A percentile compares a stretch with the other conserved stretches of the same genome.
phyloP scores from a whole-genome alignment of 2,797 vertebrate species.

The Falco naumanni region DNA sequence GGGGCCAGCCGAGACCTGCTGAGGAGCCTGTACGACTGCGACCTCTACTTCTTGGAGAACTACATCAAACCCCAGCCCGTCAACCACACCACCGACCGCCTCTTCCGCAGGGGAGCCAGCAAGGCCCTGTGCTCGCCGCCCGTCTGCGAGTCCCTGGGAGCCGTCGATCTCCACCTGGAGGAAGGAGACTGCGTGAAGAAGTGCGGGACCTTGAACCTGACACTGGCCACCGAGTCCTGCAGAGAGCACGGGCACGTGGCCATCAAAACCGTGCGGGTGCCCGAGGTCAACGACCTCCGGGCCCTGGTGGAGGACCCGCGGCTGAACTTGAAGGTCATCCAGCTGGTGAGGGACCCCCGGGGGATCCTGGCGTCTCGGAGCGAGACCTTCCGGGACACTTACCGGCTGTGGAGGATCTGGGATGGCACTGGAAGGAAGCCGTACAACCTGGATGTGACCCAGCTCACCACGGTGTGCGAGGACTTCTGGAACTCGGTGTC shows the following conservation, averaged over 20 bases:
- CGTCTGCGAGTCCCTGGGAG: constrained; percentile 83
- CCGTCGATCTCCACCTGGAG: constrained; percentile 82
- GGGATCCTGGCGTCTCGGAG: constrained; percentile 93
- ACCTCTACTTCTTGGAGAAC: constrained; percentile 93
- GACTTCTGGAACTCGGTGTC: constrained; percentile 92
- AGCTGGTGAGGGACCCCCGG: constrained; percentile 92
- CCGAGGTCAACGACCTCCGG: constrained; percentile 88
- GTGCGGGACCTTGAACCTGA: constrained; percentile 89
- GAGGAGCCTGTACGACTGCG: constrained; percentile 90
- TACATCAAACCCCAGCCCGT: constrained; percentile 90
- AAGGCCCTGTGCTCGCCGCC: constrained; percentile 90
- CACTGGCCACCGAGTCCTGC: constrained; percentile 87
- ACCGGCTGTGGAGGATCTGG: constrained; percentile 94
- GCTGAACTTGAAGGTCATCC: constrained; percentile 94
- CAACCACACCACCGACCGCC: constrained; percentile 90
- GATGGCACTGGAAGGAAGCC: constrained; percentile 90
- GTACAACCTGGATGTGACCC: constrained; percentile 89
- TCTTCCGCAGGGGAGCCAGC: constrained; percentile 93
- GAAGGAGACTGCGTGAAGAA: constrained; percentile 92
- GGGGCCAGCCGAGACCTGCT: constrained; percentile 92
- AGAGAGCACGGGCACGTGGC: constrained; percentile 87
- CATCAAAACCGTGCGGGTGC: constrained; percentile 93
- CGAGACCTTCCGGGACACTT: constrained; percentile 92
- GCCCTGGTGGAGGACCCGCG: constrained; percentile 91
- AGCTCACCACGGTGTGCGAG: constrained; percentile 92